Conservation (phyloP, 2,888 invertebrate genomes). For the Osmoderma eremita region DNA sequence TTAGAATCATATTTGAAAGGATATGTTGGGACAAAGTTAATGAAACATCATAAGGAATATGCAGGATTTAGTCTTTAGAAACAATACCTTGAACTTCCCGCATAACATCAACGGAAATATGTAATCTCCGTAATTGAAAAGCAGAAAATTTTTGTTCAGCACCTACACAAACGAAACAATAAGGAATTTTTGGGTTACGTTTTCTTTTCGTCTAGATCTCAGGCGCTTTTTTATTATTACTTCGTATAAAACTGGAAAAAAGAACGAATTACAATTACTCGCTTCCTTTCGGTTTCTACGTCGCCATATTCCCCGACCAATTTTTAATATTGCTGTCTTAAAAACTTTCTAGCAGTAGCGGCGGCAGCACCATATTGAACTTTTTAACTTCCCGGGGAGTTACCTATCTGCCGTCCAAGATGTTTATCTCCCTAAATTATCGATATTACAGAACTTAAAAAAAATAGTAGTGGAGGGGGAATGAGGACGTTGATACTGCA, state of each 20-base stretch:
- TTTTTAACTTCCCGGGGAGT: conserved; percentile 21
- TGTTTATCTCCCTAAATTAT: conserved; percentile 41
- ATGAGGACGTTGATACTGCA: background rate
- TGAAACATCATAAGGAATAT: too few relatives aligned
- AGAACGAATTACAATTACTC: conserved; percentile 47
- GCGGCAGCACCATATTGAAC: conserved; percentile 38
- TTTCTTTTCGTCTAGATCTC: conserved; percentile 8
- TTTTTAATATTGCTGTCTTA: conserved; percentile 49
- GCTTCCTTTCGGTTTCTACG: conserved; percentile 42
- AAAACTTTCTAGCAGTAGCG: conserved; percentile 36
- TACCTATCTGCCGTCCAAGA: conserved; percentile 19
- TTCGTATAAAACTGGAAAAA: conserved; percentile 29
- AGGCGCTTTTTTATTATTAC: conserved; percentile 19
- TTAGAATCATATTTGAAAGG: too few relatives aligned
- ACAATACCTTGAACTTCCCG: conserved; percentile 9
- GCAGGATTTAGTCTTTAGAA: too few relatives aligned
- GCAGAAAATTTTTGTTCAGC: conserved; percentile 10
- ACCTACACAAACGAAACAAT: conserved; percentile 1
- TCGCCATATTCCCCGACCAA: conserved; percentile 44
- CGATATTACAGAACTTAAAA: conserved; percentile 41
- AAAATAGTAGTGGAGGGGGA: conserved; percentile 14
- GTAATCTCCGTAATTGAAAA: conserved; percentile 26
- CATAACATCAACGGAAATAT: conserved; percentile 15
- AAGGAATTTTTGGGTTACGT: conserved; percentile 5
- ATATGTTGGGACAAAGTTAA: too few relatives aligned